These are phyloP conservation scores for Alloscopus bannaensis DNA, from an alignment of 2,888 invertebrate species.

Conservation along the genomic window DNA sequence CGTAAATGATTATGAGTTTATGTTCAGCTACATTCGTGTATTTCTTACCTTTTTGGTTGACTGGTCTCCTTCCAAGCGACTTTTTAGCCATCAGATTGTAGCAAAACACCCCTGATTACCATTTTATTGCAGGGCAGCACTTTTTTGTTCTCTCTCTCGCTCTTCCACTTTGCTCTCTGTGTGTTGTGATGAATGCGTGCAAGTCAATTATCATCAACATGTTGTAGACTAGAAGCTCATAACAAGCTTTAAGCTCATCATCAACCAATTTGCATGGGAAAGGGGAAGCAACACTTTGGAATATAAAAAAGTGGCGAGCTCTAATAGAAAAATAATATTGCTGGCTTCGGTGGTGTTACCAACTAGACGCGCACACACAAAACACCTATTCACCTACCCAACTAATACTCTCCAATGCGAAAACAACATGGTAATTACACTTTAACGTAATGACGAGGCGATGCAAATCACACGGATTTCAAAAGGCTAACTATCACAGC, in stretches of 20 bases:
- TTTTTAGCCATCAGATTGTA: not conserved
- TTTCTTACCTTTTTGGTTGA: too few relatives aligned
- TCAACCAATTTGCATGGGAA: conserved; percentile 61
- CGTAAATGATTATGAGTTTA: too few relatives aligned
- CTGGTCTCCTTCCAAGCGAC: not conserved
- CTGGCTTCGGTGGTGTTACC: not conserved
- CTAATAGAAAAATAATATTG: conserved; percentile 22
- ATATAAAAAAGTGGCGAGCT: conserved; percentile 21
- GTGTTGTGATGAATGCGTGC: conserved; percentile 38
- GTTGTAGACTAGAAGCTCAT: conserved; percentile 5
- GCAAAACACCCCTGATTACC: not conserved
- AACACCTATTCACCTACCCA: too few relatives aligned
- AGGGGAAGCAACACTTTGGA: conserved; percentile 46
- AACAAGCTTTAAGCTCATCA: conserved; percentile 28
- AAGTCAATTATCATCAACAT: conserved; percentile 45
- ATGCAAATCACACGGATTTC: conserved; percentile 48
- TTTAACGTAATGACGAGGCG: conserved; percentile 39
- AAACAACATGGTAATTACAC: conserved; percentile 45
- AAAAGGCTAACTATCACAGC: conserved; percentile 10
- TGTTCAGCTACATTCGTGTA: too few relatives aligned
- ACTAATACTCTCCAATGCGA: too few relatives aligned
- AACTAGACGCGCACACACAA: conserved; percentile 1
- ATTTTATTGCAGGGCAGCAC: conserved; percentile 14
- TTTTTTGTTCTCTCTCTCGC: conserved; percentile 7
- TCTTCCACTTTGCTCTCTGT: not conserved